A percentile compares a stretch with the other conserved stretches of the same genome.
Evolutionary conservation across 2,113 vertebrate genomes (phyloP).

Genomic region (Phasianus colchicus): DNA sequence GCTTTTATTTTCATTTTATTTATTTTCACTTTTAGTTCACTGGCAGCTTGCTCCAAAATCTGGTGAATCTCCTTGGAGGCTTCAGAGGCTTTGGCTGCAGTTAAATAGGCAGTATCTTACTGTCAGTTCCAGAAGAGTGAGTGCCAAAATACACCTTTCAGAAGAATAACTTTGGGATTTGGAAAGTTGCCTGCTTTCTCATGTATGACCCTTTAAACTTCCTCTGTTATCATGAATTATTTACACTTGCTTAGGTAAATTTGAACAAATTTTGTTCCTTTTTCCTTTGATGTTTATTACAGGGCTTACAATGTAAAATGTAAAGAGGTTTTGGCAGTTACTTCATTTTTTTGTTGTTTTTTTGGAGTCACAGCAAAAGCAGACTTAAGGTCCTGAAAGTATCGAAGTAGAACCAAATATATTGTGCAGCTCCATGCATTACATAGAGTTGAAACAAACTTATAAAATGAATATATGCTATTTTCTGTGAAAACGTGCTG

Average conservation of each 20-base stretch:
- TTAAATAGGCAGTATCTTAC: neutral
- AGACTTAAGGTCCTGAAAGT: neutral
- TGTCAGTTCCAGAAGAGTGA: neutral
- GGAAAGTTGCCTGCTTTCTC: constrained; percentile 18
- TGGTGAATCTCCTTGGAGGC: neutral
- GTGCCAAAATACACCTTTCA: constrained; percentile 42
- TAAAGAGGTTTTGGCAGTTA: constrained; percentile 49
- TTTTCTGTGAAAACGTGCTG: neutral
- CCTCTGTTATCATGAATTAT: constrained; percentile 31
- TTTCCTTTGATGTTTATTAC: constrained; percentile 45
- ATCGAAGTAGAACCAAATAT: neutral
- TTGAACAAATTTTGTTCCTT: constrained; percentile 26
- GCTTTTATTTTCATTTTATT: neutral
- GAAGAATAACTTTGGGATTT: neutral
- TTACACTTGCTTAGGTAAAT: constrained; percentile 45
- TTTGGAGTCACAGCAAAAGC: neutral
- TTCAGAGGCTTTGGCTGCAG: neutral
- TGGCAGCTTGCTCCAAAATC: neutral
- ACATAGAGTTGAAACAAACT: neutral
- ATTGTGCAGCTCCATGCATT: neutral
- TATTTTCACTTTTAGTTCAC: neutral
- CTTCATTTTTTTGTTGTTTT: constrained; percentile 12
- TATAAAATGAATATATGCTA: neutral
- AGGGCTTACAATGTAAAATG: neutral
- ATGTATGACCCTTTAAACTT: neutral